A percentile compares a stretch with the other conserved stretches of the same genome.
Evolutionary conservation across 2,797 vertebrate species (phyloP).

Genomic region (Arctocebus calabarensis): DNA sequence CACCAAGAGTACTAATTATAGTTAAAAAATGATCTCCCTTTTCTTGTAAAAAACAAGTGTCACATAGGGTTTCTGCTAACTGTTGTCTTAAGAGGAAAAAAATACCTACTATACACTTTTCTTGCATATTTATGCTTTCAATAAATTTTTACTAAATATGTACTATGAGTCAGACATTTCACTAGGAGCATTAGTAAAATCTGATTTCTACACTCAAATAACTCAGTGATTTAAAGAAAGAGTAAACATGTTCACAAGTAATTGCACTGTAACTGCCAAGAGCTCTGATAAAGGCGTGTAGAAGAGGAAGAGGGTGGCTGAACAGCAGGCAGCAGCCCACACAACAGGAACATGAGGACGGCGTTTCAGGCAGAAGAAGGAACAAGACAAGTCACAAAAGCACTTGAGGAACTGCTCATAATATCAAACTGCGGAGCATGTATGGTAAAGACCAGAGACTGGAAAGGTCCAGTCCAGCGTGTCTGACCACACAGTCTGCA

Average conservation of each 20-base stretch:
- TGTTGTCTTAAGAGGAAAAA: neutral
- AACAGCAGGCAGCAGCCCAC: neutral
- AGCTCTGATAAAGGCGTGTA: fast-evolving
- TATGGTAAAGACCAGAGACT: neutral
- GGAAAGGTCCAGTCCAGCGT: neutral
- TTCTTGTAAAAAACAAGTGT: neutral
- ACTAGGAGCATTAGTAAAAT: neutral
- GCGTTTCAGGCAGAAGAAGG: neutral
- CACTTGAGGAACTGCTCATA: neutral
- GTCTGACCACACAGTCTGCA: neutral
- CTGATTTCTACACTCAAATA: neutral
- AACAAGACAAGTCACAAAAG: neutral
- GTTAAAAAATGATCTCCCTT: neutral
- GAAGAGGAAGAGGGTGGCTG: neutral
- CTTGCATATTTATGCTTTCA: neutral
- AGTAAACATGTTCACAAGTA: neutral
- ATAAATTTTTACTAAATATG: neutral
- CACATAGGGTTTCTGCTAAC: neutral
- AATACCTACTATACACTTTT: neutral
- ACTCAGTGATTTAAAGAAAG: neutral
- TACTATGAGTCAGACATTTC: neutral
- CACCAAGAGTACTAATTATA: neutral
- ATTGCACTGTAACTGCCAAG: neutral
- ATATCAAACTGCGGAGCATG: neutral
- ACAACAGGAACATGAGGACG: fast-evolving